A percentile compares a stretch with the other conserved stretches of the same genome.
These are phyloP conservation scores for Drosophila oshimai DNA, from an alignment of 1,140 invertebrate species.

Conservation along the genomic window DNA sequence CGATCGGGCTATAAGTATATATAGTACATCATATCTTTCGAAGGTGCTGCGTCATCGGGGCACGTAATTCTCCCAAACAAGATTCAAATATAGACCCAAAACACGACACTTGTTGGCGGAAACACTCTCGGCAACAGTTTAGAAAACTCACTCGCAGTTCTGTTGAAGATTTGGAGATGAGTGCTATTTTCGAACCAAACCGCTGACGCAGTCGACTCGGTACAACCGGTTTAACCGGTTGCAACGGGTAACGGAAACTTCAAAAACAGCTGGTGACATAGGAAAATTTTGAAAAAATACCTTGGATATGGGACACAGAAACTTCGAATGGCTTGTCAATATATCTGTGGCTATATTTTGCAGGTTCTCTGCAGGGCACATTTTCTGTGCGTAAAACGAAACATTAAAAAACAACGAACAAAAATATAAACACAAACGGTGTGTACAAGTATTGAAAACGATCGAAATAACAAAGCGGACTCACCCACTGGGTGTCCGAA, in stretches of 20 bases:
- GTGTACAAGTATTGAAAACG: constrained; percentile 3
- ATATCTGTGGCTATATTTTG: too few relatives aligned
- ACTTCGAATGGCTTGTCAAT: not conserved
- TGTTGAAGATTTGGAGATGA: not conserved
- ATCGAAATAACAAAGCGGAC: constrained; percentile 23
- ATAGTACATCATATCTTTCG: not conserved
- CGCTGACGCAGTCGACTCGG: constrained; percentile 3
- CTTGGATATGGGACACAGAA: not conserved
- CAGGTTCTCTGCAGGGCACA: too few relatives aligned
- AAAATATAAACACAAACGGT: constrained; percentile 26
- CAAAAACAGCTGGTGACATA: not conserved
- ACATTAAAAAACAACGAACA: not conserved
- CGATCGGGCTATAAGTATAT: not conserved
- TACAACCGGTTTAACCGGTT: constrained; percentile 34
- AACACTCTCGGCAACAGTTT: constrained; percentile 21
- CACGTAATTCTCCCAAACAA: not conserved
- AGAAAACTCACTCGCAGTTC: not conserved
- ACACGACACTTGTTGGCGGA: constrained; percentile 1
- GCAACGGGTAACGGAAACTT: constrained; percentile 12
- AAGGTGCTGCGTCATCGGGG: not conserved
- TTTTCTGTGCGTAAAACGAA: constrained; percentile 13
- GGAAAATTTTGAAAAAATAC: constrained; percentile 5
- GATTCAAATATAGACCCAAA: not conserved
- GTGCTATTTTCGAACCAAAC: constrained; percentile 11
- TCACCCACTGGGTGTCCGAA: constrained; percentile 26